Percentiles rank a stretch among this genome's conserved stretches.
Conservation (phyloP, 2,113 vertebrate species). For the Fregata magnificens region DNA sequence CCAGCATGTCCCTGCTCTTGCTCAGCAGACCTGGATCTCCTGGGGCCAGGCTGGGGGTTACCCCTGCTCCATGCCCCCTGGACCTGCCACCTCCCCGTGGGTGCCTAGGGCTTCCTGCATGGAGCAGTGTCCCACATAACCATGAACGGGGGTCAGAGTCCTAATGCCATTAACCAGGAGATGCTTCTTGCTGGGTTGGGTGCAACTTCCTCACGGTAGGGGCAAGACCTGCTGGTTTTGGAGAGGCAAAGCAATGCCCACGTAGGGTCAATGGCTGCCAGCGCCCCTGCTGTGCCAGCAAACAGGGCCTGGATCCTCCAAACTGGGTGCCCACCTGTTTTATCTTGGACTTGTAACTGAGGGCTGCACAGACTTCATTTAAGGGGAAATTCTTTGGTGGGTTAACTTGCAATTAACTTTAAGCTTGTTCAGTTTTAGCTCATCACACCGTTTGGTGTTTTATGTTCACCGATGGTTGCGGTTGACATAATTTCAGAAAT, state of each 20-base stretch:
- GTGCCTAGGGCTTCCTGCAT: neutral
- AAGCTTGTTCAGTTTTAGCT: rapidly evolving
- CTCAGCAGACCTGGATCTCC: neutral
- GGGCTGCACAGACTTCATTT: neutral
- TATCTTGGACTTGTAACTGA: neutral
- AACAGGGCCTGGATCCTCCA: neutral
- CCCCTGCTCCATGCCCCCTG: rapidly evolving
- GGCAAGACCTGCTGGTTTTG: neutral
- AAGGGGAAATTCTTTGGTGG: neutral
- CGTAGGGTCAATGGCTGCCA: neutral
- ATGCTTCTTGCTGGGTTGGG: neutral
- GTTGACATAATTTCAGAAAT: neutral
- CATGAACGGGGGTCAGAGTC: too few relatives aligned
- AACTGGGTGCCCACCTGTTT: neutral
- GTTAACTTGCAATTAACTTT: neutral
- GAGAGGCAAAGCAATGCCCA: neutral
- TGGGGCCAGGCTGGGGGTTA: neutral
- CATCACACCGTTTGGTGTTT: rapidly evolving
- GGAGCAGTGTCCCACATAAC: neutral
- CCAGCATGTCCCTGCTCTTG: neutral
- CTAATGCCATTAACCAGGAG: neutral
- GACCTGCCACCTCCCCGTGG: rapidly evolving
- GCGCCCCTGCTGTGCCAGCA: neutral
- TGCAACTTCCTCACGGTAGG: neutral
- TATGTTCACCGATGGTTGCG: neutral